Percentiles rank a stretch among this genome's conserved stretches.
Conservation (phyloP, 2,888 invertebrate genomes). For the Drosophila kuntzei region DNA sequence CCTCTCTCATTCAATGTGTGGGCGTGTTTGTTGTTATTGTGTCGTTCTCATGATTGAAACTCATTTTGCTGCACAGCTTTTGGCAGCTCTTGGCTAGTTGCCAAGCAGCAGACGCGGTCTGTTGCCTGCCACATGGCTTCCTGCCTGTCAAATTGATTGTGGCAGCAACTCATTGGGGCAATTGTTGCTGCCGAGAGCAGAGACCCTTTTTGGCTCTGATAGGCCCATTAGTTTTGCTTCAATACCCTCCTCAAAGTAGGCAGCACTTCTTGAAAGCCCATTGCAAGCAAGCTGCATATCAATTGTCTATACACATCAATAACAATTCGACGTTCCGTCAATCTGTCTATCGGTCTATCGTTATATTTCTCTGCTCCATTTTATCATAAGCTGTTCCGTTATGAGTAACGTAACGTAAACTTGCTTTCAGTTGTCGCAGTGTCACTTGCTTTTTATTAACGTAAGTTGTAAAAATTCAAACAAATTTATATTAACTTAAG, state of each 20-base stretch:
- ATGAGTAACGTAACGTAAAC: constrained; percentile 20
- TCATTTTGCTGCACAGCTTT: constrained; percentile 47
- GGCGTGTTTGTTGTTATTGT: constrained; percentile 55
- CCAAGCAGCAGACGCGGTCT: constrained; percentile 16
- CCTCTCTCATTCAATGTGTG: neutral
- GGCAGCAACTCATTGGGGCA: constrained; percentile 58
- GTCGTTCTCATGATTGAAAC: constrained; percentile 77
- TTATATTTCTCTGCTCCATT: constrained; percentile 7
- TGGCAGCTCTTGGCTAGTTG: constrained; percentile 15
- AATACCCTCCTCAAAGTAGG: constrained; percentile 34
- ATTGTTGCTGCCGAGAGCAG: constrained; percentile 45
- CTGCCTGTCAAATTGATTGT: constrained; percentile 53
- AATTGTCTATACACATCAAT: constrained; percentile 28
- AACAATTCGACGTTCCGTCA: neutral
- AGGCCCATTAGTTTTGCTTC: constrained; percentile 46
- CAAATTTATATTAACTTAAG: too few relatives aligned
- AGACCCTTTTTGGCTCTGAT: constrained; percentile 33
- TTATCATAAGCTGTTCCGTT: constrained; percentile 22
- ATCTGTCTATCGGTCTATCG: neutral
- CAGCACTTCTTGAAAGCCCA: constrained; percentile 45
- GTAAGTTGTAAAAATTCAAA: neutral
- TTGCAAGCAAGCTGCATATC: constrained; percentile 31
- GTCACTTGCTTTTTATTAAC: neutral
- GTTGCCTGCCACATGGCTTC: constrained; percentile 35
- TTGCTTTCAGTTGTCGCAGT: neutral